These are phyloP conservation scores for Halcyon badia DNA, from an alignment of 2,797 vertebrate genomes.

Conservation along the genomic window DNA sequence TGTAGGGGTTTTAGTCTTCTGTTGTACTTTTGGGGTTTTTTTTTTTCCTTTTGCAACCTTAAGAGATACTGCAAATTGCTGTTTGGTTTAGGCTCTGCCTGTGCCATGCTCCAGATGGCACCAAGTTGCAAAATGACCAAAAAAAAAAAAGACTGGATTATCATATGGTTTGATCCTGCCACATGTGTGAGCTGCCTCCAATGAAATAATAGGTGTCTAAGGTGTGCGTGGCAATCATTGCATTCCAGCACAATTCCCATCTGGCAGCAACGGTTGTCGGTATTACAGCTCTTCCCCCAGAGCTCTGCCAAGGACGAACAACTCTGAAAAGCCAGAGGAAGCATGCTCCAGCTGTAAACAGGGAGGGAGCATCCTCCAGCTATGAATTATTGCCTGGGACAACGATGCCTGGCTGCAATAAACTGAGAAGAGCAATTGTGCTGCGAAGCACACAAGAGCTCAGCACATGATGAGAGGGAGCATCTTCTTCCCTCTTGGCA, in stretches of 20 bases:
- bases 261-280: not conserved
- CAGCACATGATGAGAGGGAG: not conserved
- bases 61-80: not conserved
- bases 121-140: not conserved
- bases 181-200: not conserved
- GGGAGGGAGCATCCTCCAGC: not conserved
- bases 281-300: not conserved
- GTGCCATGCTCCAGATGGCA: not conserved
- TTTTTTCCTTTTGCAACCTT: not conserved
- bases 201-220: fast-evolving
- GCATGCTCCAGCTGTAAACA: not conserved
- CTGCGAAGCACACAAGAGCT: not conserved
- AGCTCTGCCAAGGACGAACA: not conserved
- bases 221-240: not conserved
- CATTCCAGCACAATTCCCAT: not conserved
- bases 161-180: not conserved
- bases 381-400: not conserved
- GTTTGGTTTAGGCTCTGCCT: not conserved
- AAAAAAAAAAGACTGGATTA: not conserved
- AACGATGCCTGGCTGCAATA: not conserved
- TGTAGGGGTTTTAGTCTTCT: not conserved
- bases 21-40: not conserved
- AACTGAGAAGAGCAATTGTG: not conserved
- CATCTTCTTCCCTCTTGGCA: not conserved
- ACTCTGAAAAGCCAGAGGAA: not conserved